Evolutionary conservation across 2,113 vertebrate species (phyloP).

Genomic region (Anser brachyrhynchus): DNA sequence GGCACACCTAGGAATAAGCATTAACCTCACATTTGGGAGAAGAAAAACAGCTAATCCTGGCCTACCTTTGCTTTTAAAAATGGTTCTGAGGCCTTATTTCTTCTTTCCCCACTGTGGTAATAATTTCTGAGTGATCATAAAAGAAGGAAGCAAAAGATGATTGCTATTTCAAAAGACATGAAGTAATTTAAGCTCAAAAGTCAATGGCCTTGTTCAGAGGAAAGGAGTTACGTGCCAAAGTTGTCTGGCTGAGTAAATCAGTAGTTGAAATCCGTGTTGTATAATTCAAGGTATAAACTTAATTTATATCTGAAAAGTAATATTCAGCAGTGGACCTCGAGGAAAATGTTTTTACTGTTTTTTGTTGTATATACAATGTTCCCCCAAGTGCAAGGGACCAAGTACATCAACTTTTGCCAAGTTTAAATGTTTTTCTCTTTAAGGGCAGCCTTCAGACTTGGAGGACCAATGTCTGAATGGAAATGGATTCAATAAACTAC

Average conservation of each 20-base stretch:
- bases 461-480: neutral
- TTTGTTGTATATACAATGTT: rapidly evolving
- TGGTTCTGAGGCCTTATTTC: neutral
- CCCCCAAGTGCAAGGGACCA: neutral
- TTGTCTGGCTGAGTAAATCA: neutral
- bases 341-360: neutral
- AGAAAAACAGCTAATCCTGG: neutral
- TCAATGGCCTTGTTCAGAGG: neutral
- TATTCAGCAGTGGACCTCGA: neutral
- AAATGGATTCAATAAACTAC: neutral
- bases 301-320: neutral
- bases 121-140: neutral
- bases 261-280: neutral
- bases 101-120: neutral
- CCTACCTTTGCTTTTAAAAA: neutral
- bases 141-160: neutral
- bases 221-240: neutral
- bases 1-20: too few species aligned
- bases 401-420: neutral
- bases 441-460: neutral
- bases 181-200: neutral
- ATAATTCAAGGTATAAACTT: neutral
- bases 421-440: neutral
- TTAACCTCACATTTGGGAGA: neutral
- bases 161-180: neutral